Base-by-base conservation (phyloP, 2,888 invertebrate species). In the Archaeoteleia sp. region DNA sequence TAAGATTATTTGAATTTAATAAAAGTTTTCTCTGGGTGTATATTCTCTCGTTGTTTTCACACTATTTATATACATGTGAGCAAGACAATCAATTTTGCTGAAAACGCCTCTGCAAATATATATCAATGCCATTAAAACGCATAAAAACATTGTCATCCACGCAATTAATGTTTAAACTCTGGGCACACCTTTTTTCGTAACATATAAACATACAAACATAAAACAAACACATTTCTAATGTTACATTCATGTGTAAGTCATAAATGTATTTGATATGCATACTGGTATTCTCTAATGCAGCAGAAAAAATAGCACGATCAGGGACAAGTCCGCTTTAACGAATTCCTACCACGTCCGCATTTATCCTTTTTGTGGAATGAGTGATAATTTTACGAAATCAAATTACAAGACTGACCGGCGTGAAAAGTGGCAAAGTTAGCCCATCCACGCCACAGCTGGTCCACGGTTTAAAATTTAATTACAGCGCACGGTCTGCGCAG, bases 341-440 rank as follows among this genome's bases (percentile, higher is more conserved):
- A 71, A 82, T 83, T 83, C 83, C 55, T 58, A 71, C 78, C 83
- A 83, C 82, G 83, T 77, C 73, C 74, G 71, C 82, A 74, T 80
- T 82, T 81, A 82, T 82, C 81, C 79, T 82, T 81, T 81, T 82
- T 79, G 76, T 73, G 74, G 77, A 80, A 83, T 81, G 80, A 82
- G 79, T 79, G 82, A 82, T 83, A 83, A 83, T 82, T 82, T 79
- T 78, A 65, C 49, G 73, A 77, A 82, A 82, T 83, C 78, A 76
- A 81, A 82, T 82, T 82, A 83, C 77, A 72, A 61, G 70, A 72
- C 74, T 69, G 75, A 74, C 74, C 73, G 72, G 75, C 75, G 78
- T 78, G 81, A 81, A 81, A 80, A 81, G 78, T 79, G 78, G 67
- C 76, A 67, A 79, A 78, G 79, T 81, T 80, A 75, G 67, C 65